Conservation (phyloP, 2,888 invertebrate genomes). For the Heliconius charithonia region DNA sequence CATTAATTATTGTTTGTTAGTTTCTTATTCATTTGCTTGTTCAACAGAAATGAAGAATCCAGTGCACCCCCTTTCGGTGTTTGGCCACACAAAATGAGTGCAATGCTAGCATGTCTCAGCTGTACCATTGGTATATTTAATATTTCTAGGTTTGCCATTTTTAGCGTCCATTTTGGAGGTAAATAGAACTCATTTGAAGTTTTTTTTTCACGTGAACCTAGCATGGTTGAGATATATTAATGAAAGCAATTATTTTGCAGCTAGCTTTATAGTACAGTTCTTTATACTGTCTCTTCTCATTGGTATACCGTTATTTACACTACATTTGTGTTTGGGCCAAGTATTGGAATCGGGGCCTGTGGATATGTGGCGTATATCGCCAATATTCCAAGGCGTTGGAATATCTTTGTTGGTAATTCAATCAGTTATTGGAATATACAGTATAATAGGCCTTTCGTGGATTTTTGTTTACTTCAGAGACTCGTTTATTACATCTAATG, state of each 20-base stretch:
- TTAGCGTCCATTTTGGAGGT: conserved; percentile 94
- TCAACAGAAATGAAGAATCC: conserved; percentile 73
- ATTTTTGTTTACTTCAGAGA: conserved; percentile 94
- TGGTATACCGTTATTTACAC: conserved; percentile 92
- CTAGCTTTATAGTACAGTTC: conserved; percentile 94
- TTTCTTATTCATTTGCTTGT: conserved; percentile 21
- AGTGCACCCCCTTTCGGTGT: conserved; percentile 76
- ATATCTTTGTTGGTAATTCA: conserved; percentile 91
- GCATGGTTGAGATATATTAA: conserved; percentile 17
- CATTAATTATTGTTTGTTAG: not conserved
- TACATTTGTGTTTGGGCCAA: conserved; percentile 93
- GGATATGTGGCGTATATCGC: conserved; percentile 97
- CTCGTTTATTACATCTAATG: conserved; percentile 91
- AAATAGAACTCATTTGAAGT: conserved; percentile 53
- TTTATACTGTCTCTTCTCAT: conserved; percentile 90
- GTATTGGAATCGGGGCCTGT: conserved; percentile 92
- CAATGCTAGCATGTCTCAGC: conserved; percentile 91
- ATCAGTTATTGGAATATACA: conserved; percentile 92
- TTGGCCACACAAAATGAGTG: conserved; percentile 86
- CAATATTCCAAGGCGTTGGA: conserved; percentile 95
- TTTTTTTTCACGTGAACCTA: not conserved
- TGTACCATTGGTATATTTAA: conserved; percentile 95
- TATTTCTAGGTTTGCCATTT: conserved; percentile 92
- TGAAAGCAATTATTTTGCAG: conserved; percentile 70
- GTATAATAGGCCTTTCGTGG: conserved; percentile 95